A percentile compares a stretch with the other conserved stretches of the same genome.
phyloP scores from a whole-genome alignment of 2,888 invertebrate genomes.

The Volucella zonaria region DNA sequence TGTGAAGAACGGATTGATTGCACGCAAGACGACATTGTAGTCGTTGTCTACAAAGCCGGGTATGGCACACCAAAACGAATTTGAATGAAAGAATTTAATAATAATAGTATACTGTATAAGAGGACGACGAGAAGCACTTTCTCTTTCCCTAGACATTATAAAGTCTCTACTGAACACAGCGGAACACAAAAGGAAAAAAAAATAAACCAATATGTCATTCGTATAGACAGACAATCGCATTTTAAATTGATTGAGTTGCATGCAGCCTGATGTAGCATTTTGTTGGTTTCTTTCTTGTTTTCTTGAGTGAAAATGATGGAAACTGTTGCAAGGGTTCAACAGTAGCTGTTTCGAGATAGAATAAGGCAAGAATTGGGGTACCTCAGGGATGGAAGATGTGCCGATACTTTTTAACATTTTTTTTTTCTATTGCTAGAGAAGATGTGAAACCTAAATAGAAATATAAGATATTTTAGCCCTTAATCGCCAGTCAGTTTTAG shows the following conservation, averaged over 20 bases:
- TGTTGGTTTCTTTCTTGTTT: neutral
- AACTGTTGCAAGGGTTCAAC: neutral
- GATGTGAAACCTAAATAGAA: no score
- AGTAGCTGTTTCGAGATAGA: neutral
- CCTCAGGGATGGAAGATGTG: neutral
- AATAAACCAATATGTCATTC: constrained; percentile 40
- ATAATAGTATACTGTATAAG: constrained; percentile 15
- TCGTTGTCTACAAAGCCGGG: constrained; percentile 18
- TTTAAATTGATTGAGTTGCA: constrained; percentile 50
- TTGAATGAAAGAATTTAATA: constrained; percentile 48
- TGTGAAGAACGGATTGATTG: constrained; percentile 49
- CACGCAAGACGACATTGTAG: constrained; percentile 11
- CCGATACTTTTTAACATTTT: neutral
- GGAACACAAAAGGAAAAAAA: neutral
- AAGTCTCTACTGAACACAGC: neutral
- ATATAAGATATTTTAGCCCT: no score
- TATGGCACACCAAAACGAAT: constrained; percentile 17
- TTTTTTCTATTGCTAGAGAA: neutral
- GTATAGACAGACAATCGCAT: constrained; percentile 44
- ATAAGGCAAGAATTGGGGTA: neutral
- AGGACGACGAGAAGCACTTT: constrained; percentile 33
- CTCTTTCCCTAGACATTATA: constrained; percentile 4
- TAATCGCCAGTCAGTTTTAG: no score
- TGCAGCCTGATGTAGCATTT: constrained; percentile 5
- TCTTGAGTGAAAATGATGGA: neutral